These are phyloP conservation scores for Pogona vitticeps DNA, from an alignment of 2,113 vertebrate species.

Conservation along the genomic window DNA sequence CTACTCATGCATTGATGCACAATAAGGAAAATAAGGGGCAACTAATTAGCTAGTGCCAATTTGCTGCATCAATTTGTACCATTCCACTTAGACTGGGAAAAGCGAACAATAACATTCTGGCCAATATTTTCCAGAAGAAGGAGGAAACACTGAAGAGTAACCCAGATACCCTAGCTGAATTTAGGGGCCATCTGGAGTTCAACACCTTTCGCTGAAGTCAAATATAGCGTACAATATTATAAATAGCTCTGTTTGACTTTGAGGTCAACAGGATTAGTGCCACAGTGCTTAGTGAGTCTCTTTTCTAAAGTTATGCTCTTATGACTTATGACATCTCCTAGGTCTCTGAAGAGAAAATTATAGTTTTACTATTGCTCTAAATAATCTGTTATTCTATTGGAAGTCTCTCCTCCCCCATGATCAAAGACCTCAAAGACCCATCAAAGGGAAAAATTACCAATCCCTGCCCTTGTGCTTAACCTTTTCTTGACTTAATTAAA, in stretches of 20 bases:
- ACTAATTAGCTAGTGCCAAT: no score
- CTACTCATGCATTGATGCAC: no score
- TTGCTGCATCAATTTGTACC: no score
- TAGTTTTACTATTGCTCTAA: background rate
- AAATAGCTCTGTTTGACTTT: background rate
- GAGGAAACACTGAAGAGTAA: background rate
- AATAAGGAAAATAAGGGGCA: no score
- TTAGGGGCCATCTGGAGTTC: background rate
- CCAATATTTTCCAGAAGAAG: background rate
- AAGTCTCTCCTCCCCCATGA: background rate
- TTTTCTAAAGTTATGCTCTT: background rate
- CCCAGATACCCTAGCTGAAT: background rate
- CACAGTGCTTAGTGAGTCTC: background rate
- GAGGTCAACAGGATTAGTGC: background rate
- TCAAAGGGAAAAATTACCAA: background rate
- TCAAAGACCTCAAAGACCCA: background rate
- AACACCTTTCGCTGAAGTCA: background rate
- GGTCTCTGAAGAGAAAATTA: background rate
- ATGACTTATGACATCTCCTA: background rate
- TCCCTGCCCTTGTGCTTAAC: fast-evolving
- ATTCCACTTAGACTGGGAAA: no score
- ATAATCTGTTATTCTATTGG: background rate
- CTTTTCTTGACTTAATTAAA: fast-evolving
- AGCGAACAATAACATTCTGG: no score
- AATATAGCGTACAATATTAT: background rate